Percentiles rank a stretch among this genome's conserved stretches.
phyloP scores from a whole-genome alignment of 2,113 vertebrate species.

The Atractosteus spatula region DNA sequence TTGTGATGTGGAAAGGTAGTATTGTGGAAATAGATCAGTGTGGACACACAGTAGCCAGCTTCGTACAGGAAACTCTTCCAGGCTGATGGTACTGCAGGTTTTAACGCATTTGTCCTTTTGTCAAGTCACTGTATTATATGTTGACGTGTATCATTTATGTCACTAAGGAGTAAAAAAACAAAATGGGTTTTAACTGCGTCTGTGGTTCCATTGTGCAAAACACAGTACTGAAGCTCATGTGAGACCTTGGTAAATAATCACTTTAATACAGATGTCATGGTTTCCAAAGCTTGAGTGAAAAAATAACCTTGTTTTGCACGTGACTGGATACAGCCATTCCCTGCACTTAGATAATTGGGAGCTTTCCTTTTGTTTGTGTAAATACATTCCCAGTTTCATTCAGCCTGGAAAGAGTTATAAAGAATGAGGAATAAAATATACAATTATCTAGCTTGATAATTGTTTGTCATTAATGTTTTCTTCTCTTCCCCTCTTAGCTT shows the following conservation, averaged over 20 bases:
- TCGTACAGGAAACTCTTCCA: constrained; percentile 12
- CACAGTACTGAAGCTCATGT: too few species aligned
- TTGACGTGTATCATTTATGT: too few species aligned
- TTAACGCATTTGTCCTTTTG: neutral
- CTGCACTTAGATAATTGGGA: too few species aligned
- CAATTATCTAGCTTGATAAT: neutral
- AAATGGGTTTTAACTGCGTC: too few species aligned
- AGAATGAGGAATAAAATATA: neutral
- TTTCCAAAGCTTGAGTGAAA: too few species aligned
- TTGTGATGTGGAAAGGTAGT: constrained; percentile 13
- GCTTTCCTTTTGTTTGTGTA: neutral
- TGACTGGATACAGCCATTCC: too few species aligned
- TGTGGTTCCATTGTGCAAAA: too few species aligned
- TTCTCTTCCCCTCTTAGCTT: neutral
- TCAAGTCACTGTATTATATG: neutral
- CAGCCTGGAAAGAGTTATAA: constrained; percentile 4
- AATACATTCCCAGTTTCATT: constrained; percentile 2
- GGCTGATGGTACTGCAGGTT: constrained; percentile 2
- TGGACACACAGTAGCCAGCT: neutral
- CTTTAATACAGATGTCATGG: too few species aligned
- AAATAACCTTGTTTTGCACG: too few species aligned
- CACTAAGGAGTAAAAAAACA: too few species aligned
- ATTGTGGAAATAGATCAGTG: neutral
- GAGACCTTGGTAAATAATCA: too few species aligned
- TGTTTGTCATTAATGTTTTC: neutral